Evolutionary conservation across 2,797 vertebrate genomes (phyloP).

Genomic region (Cygnus olor): DNA sequence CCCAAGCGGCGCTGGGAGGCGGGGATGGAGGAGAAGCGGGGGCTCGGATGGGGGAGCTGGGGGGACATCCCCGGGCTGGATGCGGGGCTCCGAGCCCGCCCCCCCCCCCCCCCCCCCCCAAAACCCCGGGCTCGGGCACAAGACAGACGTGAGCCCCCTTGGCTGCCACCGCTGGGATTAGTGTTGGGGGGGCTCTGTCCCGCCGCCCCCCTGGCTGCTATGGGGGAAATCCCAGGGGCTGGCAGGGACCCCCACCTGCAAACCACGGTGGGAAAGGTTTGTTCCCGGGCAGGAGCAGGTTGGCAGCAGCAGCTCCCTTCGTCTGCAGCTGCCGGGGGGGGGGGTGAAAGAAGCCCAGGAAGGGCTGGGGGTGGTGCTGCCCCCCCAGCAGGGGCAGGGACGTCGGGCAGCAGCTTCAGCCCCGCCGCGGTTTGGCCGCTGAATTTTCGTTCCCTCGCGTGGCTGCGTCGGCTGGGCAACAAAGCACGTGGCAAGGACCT

Average conservation of each 20-base stretch:
- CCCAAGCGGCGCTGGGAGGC: not conserved
- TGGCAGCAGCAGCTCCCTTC: not conserved
- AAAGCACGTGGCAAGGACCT: not conserved
- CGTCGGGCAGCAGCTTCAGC: not conserved
- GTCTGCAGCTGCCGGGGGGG: not conserved
- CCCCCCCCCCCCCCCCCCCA: not conserved
- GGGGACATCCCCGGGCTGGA: not conserved
- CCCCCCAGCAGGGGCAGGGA: too few species aligned
- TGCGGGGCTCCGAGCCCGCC: fast-evolving
- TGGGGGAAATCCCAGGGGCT: not conserved
- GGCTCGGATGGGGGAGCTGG: not conserved
- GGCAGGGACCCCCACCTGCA: too few species aligned
- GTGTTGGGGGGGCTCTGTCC: not conserved
- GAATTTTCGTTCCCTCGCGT: not conserved
- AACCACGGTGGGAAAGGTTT: not conserved
- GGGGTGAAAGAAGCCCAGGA: not conserved
- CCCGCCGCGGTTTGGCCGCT: not conserved
- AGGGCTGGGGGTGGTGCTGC: not conserved
- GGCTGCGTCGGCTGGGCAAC: not conserved
- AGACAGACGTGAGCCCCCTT: not conserved
- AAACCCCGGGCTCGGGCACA: not conserved
- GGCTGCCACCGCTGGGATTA: not conserved
- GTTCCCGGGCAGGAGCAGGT: not conserved
- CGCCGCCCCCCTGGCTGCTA: not conserved
- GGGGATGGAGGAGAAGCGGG: not conserved